phyloP scores from a whole-genome alignment of 2,113 vertebrate genomes.

The Gavia stellata region DNA sequence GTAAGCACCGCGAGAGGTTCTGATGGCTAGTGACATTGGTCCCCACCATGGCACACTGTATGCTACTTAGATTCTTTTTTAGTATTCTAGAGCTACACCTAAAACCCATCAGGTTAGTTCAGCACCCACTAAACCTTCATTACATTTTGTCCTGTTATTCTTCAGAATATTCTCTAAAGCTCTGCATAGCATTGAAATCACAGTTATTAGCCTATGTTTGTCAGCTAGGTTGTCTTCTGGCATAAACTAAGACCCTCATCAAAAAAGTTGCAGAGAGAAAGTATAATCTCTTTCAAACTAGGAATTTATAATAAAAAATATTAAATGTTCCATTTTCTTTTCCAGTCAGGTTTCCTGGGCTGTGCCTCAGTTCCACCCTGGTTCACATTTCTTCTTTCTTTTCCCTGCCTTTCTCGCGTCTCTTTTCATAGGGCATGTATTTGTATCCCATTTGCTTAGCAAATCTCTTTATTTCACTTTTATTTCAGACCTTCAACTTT shows the following conservation, averaged over 20 bases:
- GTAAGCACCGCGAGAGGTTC: background rate
- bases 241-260: background rate
- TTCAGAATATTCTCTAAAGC: background rate
- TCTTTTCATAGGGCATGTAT: background rate
- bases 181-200: background rate
- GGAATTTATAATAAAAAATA: background rate
- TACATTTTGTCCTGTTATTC: background rate
- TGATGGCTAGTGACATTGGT: fast-evolving
- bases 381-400: background rate
- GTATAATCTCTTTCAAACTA: background rate
- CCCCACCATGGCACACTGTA: background rate
- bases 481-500: background rate
- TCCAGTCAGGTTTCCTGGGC: background rate
- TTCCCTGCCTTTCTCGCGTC: background rate
- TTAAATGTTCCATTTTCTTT: background rate
- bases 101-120: background rate
- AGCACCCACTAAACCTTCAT: background rate
- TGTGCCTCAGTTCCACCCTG: background rate
- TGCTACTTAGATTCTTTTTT: background rate
- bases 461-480: background rate
- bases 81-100: background rate
- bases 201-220: background rate
- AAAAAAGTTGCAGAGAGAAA: background rate
- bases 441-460: background rate
- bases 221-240: background rate